Evolutionary conservation across 2,113 vertebrate genomes (phyloP).

Genomic region (Tragulus kanchil): DNA sequence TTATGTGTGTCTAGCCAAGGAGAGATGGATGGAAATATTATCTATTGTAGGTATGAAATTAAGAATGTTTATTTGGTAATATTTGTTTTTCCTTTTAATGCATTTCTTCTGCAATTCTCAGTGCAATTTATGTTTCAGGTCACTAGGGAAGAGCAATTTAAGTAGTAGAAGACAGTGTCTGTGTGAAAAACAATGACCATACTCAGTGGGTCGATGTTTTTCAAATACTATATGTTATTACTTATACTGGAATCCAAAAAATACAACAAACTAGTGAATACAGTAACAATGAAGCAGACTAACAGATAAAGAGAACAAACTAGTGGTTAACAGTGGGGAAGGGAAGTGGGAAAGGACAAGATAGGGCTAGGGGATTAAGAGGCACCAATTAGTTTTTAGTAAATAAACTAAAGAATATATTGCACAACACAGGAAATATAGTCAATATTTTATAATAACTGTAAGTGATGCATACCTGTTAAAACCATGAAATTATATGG

Average conservation of each 20-base stretch:
- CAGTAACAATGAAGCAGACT: not conserved
- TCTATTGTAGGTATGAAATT: not conserved
- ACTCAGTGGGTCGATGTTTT: not conserved
- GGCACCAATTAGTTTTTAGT: not conserved
- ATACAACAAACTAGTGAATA: not conserved
- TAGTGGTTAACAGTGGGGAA: not conserved
- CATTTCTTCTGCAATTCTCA: not conserved
- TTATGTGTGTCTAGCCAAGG: not conserved
- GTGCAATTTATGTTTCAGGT: not conserved
- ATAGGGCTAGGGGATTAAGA: not conserved
- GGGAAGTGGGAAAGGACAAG: not conserved
- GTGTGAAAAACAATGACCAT: not conserved
- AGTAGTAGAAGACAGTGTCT: not conserved
- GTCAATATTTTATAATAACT: not conserved
- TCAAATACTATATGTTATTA: not conserved
- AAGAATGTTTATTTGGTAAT: not conserved
- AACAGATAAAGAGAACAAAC: not conserved
- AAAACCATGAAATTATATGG: not conserved
- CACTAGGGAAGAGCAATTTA: not conserved
- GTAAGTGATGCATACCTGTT: not conserved
- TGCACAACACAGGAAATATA: not conserved
- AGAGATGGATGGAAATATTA: not conserved
- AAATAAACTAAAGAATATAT: not conserved
- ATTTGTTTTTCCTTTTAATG: not conserved
- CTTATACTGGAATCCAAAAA: not conserved